A percentile compares a stretch with the other conserved stretches of the same genome.
Evolutionary conservation across 1,140 invertebrate genomes (phyloP).

Genomic region (Zelostemma sp.): DNA sequence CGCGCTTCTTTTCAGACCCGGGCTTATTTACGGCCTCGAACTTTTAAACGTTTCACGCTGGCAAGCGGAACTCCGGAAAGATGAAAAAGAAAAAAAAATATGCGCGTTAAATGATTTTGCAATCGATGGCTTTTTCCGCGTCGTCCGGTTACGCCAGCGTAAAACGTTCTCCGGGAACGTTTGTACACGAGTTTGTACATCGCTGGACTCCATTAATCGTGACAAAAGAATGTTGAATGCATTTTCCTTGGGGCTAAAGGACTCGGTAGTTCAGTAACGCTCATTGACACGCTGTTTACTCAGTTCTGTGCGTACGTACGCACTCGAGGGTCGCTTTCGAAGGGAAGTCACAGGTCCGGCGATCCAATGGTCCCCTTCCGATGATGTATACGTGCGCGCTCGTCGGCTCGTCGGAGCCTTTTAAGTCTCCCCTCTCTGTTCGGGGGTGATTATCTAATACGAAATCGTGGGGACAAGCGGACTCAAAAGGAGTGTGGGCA

Average conservation of each 20-base stretch:
- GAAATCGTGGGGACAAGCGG: slow-evolving; percentile 38
- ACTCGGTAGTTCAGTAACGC: slow-evolving; percentile 14
- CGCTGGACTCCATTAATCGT: slow-evolving; percentile 38
- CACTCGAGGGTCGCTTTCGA: slow-evolving; percentile 32
- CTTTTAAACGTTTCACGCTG: neutral
- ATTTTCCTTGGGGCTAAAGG: slow-evolving; percentile 35
- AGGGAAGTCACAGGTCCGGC: slow-evolving; percentile 17
- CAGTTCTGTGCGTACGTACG: slow-evolving; percentile 28
- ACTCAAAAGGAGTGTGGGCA: slow-evolving; percentile 32
- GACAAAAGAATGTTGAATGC: slow-evolving; percentile 34
- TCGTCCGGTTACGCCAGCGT: neutral
- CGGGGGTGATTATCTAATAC: slow-evolving; percentile 54
- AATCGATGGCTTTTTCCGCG: neutral
- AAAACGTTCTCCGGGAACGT: neutral
- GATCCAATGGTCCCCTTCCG: slow-evolving; percentile 2
- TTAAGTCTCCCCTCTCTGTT: slow-evolving; percentile 26
- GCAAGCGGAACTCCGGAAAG: neutral
- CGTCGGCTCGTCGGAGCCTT: slow-evolving; percentile 29
- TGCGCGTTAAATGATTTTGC: neutral
- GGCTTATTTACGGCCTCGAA: neutral
- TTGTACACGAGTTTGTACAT: slow-evolving; percentile 37
- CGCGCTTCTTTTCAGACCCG: neutral
- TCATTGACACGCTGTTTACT: slow-evolving; percentile 46
- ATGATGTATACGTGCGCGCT: slow-evolving; percentile 20
- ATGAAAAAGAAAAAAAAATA: neutral